These are phyloP conservation scores for Microctonus brassicae DNA, from an alignment of 2,888 invertebrate species.

Conservation along the genomic window DNA sequence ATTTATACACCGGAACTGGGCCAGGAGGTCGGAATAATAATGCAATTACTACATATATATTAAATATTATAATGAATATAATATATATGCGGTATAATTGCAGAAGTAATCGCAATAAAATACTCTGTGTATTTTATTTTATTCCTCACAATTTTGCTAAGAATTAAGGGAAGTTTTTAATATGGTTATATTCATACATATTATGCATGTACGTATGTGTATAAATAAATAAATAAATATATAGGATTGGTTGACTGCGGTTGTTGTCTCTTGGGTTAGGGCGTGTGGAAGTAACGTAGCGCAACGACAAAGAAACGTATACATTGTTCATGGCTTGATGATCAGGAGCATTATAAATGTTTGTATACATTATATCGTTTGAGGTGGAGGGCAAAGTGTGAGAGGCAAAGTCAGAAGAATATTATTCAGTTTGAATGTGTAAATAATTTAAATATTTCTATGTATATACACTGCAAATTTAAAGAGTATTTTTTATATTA, in stretches of 20 bases:
- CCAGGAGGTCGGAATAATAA: slow-evolving; percentile 37
- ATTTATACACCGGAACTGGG: slow-evolving; percentile 36
- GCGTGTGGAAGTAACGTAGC: slow-evolving; percentile 24
- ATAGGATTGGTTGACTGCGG: background rate
- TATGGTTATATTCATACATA: too few relatives aligned
- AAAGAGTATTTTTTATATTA: too few relatives aligned
- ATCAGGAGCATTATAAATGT: slow-evolving; percentile 27
- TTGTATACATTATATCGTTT: background rate
- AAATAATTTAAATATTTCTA: too few relatives aligned
- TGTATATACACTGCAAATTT: too few relatives aligned
- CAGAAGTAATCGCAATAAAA: too few relatives aligned
- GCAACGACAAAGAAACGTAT: slow-evolving; percentile 24
- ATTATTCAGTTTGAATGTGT: slow-evolving; percentile 14
- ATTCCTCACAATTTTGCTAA: too few relatives aligned
- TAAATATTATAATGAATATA: too few relatives aligned
- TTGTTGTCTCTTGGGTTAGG: slow-evolving; percentile 19
- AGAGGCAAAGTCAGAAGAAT: slow-evolving; percentile 9
- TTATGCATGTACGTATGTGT: background rate
- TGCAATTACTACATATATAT: background rate
- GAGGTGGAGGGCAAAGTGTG: slow-evolving; percentile 18
- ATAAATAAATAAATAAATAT: background rate
- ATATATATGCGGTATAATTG: too few relatives aligned
- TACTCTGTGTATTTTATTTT: too few relatives aligned
- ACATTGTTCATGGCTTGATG: slow-evolving; percentile 32
- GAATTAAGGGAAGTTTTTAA: too few relatives aligned